Percentiles rank a stretch among this genome's conserved stretches.
Evolutionary conservation across 1,140 invertebrate genomes (phyloP).

Genomic region (Neotoxoptera formosana): DNA sequence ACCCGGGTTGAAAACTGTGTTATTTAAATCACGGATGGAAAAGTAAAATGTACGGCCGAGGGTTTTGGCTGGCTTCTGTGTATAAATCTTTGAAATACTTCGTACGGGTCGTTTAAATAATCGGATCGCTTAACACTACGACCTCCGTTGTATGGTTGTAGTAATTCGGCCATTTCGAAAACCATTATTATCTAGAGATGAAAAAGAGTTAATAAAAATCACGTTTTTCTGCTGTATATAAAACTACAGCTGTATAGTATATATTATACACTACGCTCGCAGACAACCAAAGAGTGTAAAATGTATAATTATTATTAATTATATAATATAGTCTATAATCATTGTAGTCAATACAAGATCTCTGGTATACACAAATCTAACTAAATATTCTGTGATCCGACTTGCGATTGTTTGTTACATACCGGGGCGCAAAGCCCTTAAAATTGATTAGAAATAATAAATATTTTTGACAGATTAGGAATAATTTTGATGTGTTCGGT

Average conservation of each 20-base stretch:
- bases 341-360: not conserved
- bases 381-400: not conserved
- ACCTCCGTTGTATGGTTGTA: not conserved
- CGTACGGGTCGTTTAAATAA: constrained; percentile 23
- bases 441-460: no score
- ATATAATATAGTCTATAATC: not conserved
- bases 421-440: no score
- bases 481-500: no score
- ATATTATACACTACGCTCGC: not conserved
- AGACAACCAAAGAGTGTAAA: not conserved
- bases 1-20: not conserved
- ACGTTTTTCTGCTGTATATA: not conserved
- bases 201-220: not conserved
- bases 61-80: not conserved
- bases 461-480: no score
- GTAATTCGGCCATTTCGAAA: not conserved
- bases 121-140: constrained; percentile 31
- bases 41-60: not conserved
- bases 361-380: not conserved
- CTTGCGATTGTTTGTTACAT: no score
- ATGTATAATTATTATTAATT: not conserved
- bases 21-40: not conserved
- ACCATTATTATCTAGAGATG: not conserved
- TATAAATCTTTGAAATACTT: not conserved
- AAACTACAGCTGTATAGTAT: not conserved